Percentiles rank a stretch among this genome's conserved stretches.
Evolutionary conservation across 2,113 vertebrate species (phyloP).

Genomic region (Fukomys damarensis): DNA sequence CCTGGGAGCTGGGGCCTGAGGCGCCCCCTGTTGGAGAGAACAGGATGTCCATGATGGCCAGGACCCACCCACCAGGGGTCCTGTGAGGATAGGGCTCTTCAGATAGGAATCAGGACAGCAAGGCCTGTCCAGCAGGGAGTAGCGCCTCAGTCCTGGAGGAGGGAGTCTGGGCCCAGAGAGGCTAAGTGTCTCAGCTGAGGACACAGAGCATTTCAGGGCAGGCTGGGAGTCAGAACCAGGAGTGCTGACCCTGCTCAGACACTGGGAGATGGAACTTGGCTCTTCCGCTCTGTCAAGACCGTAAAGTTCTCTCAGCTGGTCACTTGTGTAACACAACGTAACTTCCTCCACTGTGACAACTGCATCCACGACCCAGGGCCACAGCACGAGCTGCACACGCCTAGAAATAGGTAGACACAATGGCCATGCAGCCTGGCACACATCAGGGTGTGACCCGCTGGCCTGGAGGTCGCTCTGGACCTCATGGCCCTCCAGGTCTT

Average conservation of each 20-base stretch:
- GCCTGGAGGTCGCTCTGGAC: background rate
- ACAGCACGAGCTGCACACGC: fast-evolving
- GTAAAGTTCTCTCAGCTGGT: background rate
- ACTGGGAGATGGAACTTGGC: background rate
- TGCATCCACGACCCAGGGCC: background rate
- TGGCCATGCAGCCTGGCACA: fast-evolving
- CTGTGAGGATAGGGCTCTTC: background rate
- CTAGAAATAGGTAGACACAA: background rate
- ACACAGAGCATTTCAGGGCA: background rate
- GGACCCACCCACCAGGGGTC: background rate
- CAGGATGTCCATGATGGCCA: background rate
- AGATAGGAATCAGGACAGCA: background rate
- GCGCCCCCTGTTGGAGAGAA: slow-evolving; percentile 60
- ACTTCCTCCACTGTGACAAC: background rate
- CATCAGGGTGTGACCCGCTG: background rate
- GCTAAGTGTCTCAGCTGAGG: background rate
- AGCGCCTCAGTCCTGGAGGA: background rate
- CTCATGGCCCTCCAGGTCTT: no score
- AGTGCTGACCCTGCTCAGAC: background rate
- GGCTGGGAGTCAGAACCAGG: no score
- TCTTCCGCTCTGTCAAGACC: fast-evolving
- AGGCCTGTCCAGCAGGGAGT: background rate
- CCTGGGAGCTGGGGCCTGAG: background rate
- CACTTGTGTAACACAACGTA: background rate
- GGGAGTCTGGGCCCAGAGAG: background rate